These are phyloP conservation scores for Desoria tigrina DNA, from an alignment of 2,888 invertebrate genomes.

Conservation along the genomic window DNA sequence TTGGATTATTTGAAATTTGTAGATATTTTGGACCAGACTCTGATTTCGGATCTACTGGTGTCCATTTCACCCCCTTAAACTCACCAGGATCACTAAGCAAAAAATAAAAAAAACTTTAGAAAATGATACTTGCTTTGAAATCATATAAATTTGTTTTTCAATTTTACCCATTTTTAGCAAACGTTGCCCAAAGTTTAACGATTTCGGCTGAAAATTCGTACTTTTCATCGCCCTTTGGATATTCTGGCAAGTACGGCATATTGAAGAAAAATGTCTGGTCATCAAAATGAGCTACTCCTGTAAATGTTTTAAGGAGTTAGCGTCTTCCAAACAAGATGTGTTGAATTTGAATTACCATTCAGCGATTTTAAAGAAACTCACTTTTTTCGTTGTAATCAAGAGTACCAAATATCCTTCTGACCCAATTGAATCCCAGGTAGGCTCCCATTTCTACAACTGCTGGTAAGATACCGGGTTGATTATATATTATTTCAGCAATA, in stretches of 20 bases:
- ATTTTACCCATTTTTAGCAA: slow-evolving; percentile 17
- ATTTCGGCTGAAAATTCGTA: slow-evolving; percentile 14
- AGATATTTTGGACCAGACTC: slow-evolving; percentile 10
- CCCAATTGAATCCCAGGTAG: slow-evolving; percentile 7
- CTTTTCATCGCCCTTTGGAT: neutral
- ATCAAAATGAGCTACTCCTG: slow-evolving; percentile 18
- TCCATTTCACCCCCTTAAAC: slow-evolving; percentile 10
- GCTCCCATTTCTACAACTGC: slow-evolving; percentile 11
- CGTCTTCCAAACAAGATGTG: too few species aligned
- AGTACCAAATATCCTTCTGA: neutral
- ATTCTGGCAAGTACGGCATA: slow-evolving; percentile 14
- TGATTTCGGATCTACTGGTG: neutral
- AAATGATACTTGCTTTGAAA: too few species aligned
- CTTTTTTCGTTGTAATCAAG: slow-evolving; percentile 1
- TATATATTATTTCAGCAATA: slow-evolving; percentile 4
- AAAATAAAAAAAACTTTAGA: neutral
- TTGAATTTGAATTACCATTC: too few species aligned
- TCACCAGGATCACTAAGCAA: slow-evolving; percentile 4
- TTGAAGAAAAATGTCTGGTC: slow-evolving; percentile 21
- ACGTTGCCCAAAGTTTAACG: slow-evolving; percentile 7
- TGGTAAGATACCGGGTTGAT: slow-evolving; percentile 11
- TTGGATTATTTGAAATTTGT: slow-evolving; percentile 13
- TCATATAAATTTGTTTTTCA: too few species aligned
- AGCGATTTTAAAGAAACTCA: neutral
- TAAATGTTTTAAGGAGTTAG: too few species aligned